Conservation (phyloP, 2,113 vertebrate species). For the Lasiurus borealis region DNA sequence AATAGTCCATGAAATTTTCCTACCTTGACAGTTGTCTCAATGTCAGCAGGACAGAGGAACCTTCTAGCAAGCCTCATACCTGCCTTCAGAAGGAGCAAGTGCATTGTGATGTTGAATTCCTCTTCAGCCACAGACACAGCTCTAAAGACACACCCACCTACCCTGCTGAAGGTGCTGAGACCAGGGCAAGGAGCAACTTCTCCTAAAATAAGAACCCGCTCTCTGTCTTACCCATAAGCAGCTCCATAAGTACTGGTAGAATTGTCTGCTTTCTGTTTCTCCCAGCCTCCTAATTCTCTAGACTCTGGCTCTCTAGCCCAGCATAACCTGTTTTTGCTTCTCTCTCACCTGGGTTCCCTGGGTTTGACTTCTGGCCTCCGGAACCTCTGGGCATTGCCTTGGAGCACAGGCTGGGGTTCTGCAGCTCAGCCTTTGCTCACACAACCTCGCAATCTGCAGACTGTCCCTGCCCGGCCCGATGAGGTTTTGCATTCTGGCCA, state of each 20-base stretch:
- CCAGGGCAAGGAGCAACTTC: background rate
- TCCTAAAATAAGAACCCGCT: background rate
- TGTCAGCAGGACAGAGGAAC: background rate
- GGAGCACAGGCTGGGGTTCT: background rate
- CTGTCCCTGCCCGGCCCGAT: background rate
- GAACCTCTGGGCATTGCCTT: background rate
- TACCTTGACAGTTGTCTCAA: background rate
- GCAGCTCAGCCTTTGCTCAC: background rate
- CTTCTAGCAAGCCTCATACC: background rate
- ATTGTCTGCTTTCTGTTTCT: background rate
- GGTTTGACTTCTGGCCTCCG: background rate
- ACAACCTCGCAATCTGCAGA: background rate
- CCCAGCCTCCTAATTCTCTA: background rate
- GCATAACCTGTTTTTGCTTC: background rate
- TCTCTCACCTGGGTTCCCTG: background rate
- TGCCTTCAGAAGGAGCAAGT: background rate
- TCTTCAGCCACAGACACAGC: background rate
- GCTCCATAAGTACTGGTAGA: background rate
- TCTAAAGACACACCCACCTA: background rate
- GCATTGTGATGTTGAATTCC: accelerated
- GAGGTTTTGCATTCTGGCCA: background rate
- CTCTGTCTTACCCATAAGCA: background rate
- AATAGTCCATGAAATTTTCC: background rate
- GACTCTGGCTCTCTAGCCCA: background rate
- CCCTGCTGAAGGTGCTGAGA: background rate